Percentiles rank a stretch among this genome's conserved stretches.
Evolutionary conservation across 1,140 invertebrate species (phyloP).

Genomic region (Aphaenogaster rudis): DNA sequence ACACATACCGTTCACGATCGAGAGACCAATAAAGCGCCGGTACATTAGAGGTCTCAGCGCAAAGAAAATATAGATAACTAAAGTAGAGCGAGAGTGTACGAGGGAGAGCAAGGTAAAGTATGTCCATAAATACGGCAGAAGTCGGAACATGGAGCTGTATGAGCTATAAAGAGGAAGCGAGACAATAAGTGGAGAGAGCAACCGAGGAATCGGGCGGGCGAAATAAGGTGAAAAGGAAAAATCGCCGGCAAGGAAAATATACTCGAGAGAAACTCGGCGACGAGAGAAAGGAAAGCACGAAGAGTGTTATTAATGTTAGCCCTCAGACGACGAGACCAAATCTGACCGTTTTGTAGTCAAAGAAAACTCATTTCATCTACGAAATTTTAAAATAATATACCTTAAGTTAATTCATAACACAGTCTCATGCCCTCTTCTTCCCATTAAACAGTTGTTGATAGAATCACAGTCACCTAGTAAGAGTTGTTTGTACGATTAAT

Average conservation of each 20-base stretch:
- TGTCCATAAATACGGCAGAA: conserved; percentile 63
- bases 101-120: conserved; percentile 55
- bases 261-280: conserved; percentile 54
- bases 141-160: conserved; percentile 59
- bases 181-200: conserved; percentile 57
- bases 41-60: conserved; percentile 50
- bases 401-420: conserved; percentile 9
- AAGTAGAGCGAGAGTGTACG: conserved; percentile 21
- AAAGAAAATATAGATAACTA: conserved; percentile 60
- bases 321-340: conserved; percentile 46
- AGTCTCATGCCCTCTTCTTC: background rate
- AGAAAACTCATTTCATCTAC: conserved; percentile 26
- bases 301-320: conserved; percentile 57
- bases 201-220: conserved; percentile 42
- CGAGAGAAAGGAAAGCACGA: conserved; percentile 48
- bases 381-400: conserved; percentile 30
- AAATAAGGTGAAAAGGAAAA: conserved; percentile 65
- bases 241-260: conserved; percentile 58
- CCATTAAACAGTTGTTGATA: conserved; percentile 2
- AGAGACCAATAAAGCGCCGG: conserved; percentile 50
- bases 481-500: background rate
- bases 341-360: conserved; percentile 47
- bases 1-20: conserved; percentile 34
- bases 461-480: background rate
- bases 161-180: conserved; percentile 59